These are phyloP conservation scores for Meles meles DNA, from an alignment of 2,113 vertebrate genomes.

Conservation along the genomic window DNA sequence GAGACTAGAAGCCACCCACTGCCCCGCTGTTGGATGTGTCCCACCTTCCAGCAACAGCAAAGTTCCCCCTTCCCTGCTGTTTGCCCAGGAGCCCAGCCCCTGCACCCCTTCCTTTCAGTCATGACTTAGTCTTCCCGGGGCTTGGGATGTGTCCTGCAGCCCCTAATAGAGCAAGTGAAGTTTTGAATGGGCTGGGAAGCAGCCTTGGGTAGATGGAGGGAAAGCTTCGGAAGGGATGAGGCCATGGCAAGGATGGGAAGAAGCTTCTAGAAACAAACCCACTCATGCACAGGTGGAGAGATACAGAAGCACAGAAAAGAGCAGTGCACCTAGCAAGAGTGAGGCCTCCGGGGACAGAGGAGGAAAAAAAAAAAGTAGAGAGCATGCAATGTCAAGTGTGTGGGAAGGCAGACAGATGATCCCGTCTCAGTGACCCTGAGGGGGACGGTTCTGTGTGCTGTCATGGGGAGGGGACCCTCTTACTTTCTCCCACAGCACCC, in stretches of 20 bases:
- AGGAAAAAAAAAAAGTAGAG: background rate
- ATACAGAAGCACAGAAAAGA: background rate
- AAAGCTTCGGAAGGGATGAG: background rate
- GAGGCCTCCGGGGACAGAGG: background rate
- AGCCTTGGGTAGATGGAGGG: background rate
- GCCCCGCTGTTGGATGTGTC: background rate
- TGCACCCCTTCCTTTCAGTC: background rate
- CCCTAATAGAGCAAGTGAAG: background rate
- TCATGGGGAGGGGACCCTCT: background rate
- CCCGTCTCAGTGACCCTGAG: background rate
- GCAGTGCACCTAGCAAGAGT: background rate
- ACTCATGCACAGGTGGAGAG: background rate
- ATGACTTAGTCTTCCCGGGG: background rate
- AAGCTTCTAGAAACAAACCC: background rate
- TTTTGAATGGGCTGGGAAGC: background rate
- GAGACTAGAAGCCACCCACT: background rate
- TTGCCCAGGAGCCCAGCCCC: background rate
- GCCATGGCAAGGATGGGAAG: background rate
- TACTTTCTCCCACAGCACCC: background rate
- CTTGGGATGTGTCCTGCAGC: background rate
- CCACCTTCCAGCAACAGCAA: background rate
- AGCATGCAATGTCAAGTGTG: background rate
- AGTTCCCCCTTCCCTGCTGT: background rate
- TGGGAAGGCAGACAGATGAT: background rate
- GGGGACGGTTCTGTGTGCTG: background rate